phyloP scores from a whole-genome alignment of 2,888 invertebrate genomes.

The Apoda limacodes region DNA sequence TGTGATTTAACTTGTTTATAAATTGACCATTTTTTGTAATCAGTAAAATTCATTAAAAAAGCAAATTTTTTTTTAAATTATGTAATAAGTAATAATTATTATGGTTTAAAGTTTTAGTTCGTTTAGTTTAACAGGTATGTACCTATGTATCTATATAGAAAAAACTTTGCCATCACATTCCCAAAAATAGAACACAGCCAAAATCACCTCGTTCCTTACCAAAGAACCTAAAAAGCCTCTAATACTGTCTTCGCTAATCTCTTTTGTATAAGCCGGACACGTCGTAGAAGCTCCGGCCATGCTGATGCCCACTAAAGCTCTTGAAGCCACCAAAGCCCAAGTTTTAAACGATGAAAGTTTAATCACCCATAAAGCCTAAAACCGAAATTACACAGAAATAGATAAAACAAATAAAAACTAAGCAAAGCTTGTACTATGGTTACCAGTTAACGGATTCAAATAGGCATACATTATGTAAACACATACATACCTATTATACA shows the following conservation, averaged over 20 bases:
- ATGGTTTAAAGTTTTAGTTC: no score
- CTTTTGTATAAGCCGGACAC: slow-evolving; percentile 64
- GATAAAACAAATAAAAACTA: background rate
- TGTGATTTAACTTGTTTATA: no score
- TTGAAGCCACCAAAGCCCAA: slow-evolving; percentile 42
- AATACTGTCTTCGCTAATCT: slow-evolving; percentile 63
- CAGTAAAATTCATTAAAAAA: no score
- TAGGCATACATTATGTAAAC: background rate
- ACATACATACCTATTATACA: background rate
- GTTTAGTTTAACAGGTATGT: no score
- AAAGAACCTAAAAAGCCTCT: slow-evolving; percentile 70
- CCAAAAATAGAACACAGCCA: no score
- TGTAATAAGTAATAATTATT: no score
- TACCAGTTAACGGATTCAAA: background rate
- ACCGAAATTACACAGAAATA: slow-evolving; percentile 4
- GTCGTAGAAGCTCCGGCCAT: slow-evolving; percentile 45
- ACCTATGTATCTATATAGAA: no score
- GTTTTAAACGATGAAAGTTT: slow-evolving; percentile 35
- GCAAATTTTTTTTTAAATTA: no score
- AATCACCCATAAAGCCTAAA: slow-evolving; percentile 33
- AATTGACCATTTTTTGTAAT: no score
- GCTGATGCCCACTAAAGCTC: slow-evolving; percentile 36
- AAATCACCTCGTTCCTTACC: no score
- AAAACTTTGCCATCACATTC: no score
- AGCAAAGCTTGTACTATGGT: background rate